These are phyloP conservation scores for Muscicapa comitata DNA, from an alignment of 2,797 vertebrate genomes.

Conservation along the genomic window DNA sequence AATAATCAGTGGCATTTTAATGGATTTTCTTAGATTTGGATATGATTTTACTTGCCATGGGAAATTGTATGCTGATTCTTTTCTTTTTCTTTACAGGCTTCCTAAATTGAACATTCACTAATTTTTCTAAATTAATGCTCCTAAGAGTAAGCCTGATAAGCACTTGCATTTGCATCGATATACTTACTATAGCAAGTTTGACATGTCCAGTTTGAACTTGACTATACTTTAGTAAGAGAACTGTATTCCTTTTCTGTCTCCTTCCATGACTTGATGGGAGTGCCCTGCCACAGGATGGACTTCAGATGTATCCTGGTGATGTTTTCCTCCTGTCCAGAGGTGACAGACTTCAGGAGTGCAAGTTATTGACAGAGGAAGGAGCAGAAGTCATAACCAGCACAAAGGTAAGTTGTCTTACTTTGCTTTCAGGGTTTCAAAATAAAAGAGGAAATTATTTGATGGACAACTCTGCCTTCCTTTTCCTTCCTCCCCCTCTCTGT, in stretches of 20 bases:
- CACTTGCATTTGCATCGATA: neutral
- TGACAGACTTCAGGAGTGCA: neutral
- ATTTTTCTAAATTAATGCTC: neutral
- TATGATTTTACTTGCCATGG: neutral
- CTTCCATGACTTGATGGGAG: neutral
- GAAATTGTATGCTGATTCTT: neutral
- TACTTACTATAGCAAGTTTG: neutral
- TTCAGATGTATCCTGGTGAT: neutral
- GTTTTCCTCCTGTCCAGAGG: neutral
- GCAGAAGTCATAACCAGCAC: neutral
- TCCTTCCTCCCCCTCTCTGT: neutral
- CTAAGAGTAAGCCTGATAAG: neutral
- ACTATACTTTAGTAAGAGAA: neutral
- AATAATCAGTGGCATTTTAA: neutral
- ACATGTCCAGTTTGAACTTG: neutral
- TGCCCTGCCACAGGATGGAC: neutral
- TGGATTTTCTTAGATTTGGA: neutral
- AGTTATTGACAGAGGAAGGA: neutral
- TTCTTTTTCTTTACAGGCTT: neutral
- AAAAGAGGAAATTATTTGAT: neutral
- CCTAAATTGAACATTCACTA: neutral
- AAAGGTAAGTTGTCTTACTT: neutral
- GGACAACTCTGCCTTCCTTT: neutral
- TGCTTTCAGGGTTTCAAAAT: neutral
- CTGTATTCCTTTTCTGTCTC: neutral